Evolutionary conservation across 2,113 vertebrate species (phyloP).

Genomic region (Zeus faber): DNA sequence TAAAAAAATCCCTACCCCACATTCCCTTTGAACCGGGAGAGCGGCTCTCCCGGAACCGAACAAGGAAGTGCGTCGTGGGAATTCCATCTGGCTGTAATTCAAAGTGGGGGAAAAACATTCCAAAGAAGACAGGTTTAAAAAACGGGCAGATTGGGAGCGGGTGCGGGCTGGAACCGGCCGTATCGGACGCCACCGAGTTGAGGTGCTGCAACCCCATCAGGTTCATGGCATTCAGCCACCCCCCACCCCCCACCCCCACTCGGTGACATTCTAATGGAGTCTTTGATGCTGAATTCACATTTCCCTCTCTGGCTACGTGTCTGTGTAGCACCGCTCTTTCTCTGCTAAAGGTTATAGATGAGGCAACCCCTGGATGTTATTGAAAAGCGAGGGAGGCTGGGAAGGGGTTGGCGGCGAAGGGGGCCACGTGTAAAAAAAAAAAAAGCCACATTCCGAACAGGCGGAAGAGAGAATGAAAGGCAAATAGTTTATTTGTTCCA

Average conservation of each 20-base stretch:
- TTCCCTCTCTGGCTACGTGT: conserved; percentile 32
- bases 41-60: conserved; percentile 33
- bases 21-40: conserved; percentile 38
- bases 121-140: conserved; percentile 52
- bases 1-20: too few species aligned
- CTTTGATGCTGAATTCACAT: conserved; percentile 60
- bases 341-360: conserved; percentile 54
- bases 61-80: conserved; percentile 27
- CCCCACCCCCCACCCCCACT: conserved; percentile 20
- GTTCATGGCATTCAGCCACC: conserved; percentile 47
- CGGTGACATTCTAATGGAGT: conserved; percentile 60
- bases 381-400: neutral
- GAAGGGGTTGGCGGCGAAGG: neutral
- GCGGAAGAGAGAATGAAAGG: too few species aligned
- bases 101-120: conserved; percentile 42
- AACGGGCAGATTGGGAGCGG: conserved; percentile 37
- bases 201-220: conserved; percentile 41
- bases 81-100: conserved; percentile 40
- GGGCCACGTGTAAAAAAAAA: too few species aligned
- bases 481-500: too few species aligned
- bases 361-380: neutral
- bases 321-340: conserved; percentile 27
- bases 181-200: conserved; percentile 48
- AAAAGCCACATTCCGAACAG: too few species aligned
- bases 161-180: conserved; percentile 26